Evolutionary conservation across 2,113 vertebrate species (phyloP).

Genomic region (Sturnira hondurensis): DNA sequence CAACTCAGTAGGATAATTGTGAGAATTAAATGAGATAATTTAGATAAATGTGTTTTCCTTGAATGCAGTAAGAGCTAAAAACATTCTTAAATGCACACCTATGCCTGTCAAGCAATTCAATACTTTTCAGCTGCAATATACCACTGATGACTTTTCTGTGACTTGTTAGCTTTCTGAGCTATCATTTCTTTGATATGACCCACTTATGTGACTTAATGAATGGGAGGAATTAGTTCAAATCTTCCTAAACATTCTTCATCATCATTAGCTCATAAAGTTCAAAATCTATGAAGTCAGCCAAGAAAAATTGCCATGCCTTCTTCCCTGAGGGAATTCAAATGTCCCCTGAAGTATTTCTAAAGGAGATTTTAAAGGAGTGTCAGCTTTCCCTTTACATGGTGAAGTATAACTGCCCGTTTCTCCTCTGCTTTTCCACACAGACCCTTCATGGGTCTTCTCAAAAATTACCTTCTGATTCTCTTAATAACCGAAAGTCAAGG

Average conservation of each 20-base stretch:
- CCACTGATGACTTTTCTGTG: neutral
- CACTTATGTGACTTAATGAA: neutral
- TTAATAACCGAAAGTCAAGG: neutral
- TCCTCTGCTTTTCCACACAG: neutral
- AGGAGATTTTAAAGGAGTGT: neutral
- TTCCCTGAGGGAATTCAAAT: neutral
- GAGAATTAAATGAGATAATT: constrained; percentile 8
- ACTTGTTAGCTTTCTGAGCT: neutral
- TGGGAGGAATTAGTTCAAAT: neutral
- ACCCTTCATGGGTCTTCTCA: neutral
- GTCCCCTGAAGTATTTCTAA: neutral
- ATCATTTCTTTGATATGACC: neutral
- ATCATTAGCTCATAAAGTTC: neutral
- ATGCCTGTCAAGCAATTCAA: neutral
- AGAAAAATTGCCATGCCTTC: neutral
- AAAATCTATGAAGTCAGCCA: neutral
- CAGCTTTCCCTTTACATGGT: neutral
- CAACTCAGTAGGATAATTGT: neutral
- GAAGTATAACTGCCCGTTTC: neutral
- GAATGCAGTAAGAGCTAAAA: neutral
- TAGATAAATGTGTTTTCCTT: neutral
- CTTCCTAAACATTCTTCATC: neutral
- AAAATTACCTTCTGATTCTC: neutral
- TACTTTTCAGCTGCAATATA: neutral
- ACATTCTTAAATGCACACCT: neutral